Evolutionary conservation across 2,797 vertebrate species (phyloP).

Genomic region (Squalus acanthias): DNA sequence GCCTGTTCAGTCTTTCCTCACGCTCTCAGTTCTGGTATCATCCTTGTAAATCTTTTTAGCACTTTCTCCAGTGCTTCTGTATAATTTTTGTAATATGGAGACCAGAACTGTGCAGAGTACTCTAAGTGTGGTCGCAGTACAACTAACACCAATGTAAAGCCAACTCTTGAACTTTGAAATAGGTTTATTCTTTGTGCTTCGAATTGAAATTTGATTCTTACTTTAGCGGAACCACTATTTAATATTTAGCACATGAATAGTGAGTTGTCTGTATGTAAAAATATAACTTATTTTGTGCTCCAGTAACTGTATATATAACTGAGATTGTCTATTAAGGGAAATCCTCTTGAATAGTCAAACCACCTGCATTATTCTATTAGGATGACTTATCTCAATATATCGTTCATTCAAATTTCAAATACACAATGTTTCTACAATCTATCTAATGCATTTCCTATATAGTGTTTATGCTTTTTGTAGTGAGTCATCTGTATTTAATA

Average conservation of each 20-base stretch:
- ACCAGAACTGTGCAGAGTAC: background rate
- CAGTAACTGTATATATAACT: background rate
- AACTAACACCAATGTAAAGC: background rate
- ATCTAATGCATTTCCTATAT: too few species aligned
- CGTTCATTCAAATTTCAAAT: background rate
- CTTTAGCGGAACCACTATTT: background rate
- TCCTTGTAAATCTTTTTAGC: background rate
- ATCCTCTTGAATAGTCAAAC: background rate
- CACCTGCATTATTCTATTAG: background rate
- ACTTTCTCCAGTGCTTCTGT: background rate
- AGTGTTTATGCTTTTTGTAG: background rate
- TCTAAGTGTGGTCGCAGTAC: background rate
- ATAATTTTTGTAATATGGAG: background rate
- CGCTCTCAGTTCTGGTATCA: background rate
- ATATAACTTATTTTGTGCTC: constrained; percentile 3
- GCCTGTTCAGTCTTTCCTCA: background rate
- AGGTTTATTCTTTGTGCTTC: background rate
- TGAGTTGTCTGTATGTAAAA: background rate
- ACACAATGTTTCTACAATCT: background rate
- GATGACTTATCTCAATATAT: background rate
- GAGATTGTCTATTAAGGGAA: background rate
- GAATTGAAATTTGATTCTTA: background rate
- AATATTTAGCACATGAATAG: background rate
- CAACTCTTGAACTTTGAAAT: background rate
- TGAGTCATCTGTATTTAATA: background rate